phyloP scores from a whole-genome alignment of 2,797 vertebrate species.

The Anguilla megastoma region DNA sequence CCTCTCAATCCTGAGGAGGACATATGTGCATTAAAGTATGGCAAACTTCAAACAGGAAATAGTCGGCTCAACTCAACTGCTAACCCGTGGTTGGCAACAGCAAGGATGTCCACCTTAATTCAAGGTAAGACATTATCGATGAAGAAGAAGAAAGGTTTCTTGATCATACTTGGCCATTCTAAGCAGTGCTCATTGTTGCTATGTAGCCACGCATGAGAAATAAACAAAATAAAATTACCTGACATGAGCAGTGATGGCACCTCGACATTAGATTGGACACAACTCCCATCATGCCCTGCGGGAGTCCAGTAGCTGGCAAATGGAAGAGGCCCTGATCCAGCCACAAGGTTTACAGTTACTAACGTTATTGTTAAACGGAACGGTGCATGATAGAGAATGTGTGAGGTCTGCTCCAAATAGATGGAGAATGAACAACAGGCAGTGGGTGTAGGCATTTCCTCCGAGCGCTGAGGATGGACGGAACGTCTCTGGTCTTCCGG shows the following conservation, averaged over 20 bases:
- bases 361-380: no score
- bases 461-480: background rate
- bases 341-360: no score
- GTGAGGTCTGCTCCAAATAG: no score
- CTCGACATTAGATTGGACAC: background rate
- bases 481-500: background rate
- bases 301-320: no score
- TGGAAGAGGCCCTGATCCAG: no score
- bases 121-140: background rate
- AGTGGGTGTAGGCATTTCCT: background rate
- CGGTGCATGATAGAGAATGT: no score
- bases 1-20: background rate
- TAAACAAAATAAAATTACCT: background rate
- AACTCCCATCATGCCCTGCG: background rate
- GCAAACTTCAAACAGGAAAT: background rate
- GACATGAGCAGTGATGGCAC: background rate
- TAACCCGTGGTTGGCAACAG: background rate
- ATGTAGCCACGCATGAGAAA: background rate
- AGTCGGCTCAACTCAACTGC: background rate
- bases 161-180: background rate
- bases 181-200: background rate
- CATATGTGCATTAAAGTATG: background rate
- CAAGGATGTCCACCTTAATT: background rate
- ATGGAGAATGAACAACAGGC: no score
- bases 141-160: background rate